Evolutionary conservation across 2,888 invertebrate genomes (phyloP), one percentile per base, ranked within the genome.

Genomic region (Torymus aiolomorphi): DNA sequence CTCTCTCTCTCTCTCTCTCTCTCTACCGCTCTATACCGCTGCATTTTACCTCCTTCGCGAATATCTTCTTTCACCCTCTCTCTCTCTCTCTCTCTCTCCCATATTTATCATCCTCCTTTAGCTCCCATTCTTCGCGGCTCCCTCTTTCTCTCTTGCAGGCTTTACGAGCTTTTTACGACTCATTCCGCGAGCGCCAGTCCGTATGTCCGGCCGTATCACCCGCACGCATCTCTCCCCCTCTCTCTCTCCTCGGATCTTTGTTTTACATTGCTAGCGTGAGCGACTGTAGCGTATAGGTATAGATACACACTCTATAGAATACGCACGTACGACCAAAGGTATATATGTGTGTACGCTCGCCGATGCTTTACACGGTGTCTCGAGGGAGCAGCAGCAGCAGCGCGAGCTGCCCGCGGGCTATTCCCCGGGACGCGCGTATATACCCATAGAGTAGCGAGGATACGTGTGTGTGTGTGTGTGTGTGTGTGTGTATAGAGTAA

Each of bases 121-220:
- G 31, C 61, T 56, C 42, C 42, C 42, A 42, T 42, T 42, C 42
- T 42, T 10, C 42, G 8, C 8, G 8, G 42, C 42, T 42, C 42
- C 42, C 42, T 8, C 8, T 8, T 42, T 8, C 8, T 42, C 42
- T 31, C 31, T 5, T 31, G 31, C 51, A 12, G 74, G 54, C 51
- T 81, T 81, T 81, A 81, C 78, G 81, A 81, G 72, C 69, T 49
- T 76, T 81, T 81, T 81, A 81, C 70, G 78, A 71, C 73, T 81
- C 78, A 74, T 66, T 71, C 75, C 59, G 56, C 62, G 62, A 51
- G 18, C 61, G 57, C 52, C 42, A 42, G 59, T 63, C 51, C 70
- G 67, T 56, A 66, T 66, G 76, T 80, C 72, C 62, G 59, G 73
- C 59, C 42, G 51, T 67, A 57, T 42, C 12, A 42, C 24, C 14